Evolutionary conservation across 2,797 vertebrate species (phyloP).

Genomic region (Peromyscus eremicus): DNA sequence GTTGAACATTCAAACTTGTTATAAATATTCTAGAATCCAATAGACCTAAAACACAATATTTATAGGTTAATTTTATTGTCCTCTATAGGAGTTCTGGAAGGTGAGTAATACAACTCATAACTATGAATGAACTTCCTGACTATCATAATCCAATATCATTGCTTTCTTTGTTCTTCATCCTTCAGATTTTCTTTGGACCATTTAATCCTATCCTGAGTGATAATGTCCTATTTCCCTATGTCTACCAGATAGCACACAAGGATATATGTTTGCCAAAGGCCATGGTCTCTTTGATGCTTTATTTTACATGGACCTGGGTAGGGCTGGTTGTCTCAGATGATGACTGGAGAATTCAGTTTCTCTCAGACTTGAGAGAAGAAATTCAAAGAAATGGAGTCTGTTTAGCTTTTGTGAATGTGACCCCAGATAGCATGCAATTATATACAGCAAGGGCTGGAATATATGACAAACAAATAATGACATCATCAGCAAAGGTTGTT

Average conservation of each 20-base stretch:
- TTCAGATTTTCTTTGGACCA: background rate
- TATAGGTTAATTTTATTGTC: background rate
- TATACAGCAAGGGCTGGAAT: accelerated
- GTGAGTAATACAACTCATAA: background rate
- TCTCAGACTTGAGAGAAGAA: background rate
- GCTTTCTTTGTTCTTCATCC: background rate
- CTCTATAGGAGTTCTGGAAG: background rate
- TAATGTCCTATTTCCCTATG: background rate
- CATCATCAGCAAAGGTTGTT: background rate
- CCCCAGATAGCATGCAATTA: background rate
- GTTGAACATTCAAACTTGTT: too few relatives aligned
- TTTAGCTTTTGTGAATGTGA: background rate
- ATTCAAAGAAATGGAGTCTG: background rate
- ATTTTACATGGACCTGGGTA: background rate
- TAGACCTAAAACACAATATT: background rate
- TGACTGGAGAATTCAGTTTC: background rate
- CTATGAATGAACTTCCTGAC: background rate
- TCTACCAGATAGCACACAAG: background rate
- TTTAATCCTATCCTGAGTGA: background rate
- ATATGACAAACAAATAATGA: background rate
- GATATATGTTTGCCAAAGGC: background rate
- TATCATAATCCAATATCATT: background rate
- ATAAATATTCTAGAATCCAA: background rate
- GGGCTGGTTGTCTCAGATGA: background rate
- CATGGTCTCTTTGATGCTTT: background rate